Base-by-base conservation (phyloP, 1,140 invertebrate species). In the Scaptodrosophila lebanonensis region DNA sequence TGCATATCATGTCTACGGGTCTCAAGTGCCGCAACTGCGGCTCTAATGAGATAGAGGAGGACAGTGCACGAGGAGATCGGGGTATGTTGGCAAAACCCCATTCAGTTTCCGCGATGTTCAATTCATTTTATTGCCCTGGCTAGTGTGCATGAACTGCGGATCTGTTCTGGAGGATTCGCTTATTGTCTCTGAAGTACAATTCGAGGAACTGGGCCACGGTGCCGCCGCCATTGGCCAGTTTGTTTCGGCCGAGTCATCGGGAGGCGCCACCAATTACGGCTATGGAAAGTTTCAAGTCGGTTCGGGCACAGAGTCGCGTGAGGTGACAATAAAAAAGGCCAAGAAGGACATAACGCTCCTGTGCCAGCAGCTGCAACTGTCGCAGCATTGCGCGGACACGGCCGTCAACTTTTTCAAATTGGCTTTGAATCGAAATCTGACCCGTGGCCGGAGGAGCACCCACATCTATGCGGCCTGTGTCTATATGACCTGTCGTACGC, bases 321-420 rank as follows among this genome's bases (percentile, higher is more conserved):
- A 96, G 87, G 91, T 97, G 1, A 98, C 97, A 3, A 84, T 98
- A 22, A 90, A 92, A 63, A 97, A 96, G 88, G 96, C 96, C n/a
- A 91, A 92, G 65, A 91, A 91, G 84, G 93, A 93, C 17, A 96
- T 97, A 38, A 92, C 91, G 33, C 89, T 91, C 48, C 87, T 96
- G 2, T 94, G 93, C 59, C 91, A 93, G 73, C 93, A 95, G 66
- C 84, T 97, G 27, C 90, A 93, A 13, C 88, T 99, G 27, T 97
- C 96, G 82, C 93, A 96, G 68, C 94, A 97, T 75, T 96, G 93
- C 75, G 93, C 98, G 38, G 96, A 98, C 49, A 97, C 93, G 13
- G 95, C 97, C 2, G 94, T 95, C 63, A 97, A 96, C 82, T 98
- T 98, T 88, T 99, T 98, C 87, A 98, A 98, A 89, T 94, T 99